Evolutionary conservation across 2,888 invertebrate species (phyloP).

Genomic region (Parochlus steinenii): DNA sequence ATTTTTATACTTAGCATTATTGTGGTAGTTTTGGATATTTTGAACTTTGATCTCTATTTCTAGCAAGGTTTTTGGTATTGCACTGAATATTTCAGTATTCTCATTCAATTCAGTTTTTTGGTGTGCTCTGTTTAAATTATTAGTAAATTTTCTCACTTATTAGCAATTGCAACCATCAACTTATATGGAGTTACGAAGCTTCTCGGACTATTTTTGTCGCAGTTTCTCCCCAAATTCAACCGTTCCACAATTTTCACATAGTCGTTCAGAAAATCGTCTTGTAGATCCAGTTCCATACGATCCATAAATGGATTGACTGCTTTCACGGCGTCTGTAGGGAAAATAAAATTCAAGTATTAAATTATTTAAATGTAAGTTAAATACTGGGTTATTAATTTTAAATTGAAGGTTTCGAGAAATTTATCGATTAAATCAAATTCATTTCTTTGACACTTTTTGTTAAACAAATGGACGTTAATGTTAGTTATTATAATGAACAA

Average conservation of each 20-base stretch:
- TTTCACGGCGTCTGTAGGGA: slow-evolving; percentile 38
- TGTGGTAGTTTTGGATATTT: no score
- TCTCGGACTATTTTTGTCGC: slow-evolving; percentile 30
- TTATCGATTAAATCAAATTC: slow-evolving; percentile 14
- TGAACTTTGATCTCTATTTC: no score
- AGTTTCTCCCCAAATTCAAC: slow-evolving; percentile 29
- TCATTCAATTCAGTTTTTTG: no score
- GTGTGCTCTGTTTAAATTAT: no score
- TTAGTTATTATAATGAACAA: no score
- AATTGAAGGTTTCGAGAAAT: neutral
- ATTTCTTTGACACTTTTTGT: no score
- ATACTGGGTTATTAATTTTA: neutral
- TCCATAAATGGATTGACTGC: slow-evolving; percentile 55
- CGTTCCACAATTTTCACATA: slow-evolving; percentile 35
- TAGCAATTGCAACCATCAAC: slow-evolving; percentile 33
- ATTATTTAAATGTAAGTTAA: slow-evolving; percentile 4
- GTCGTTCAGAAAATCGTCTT: slow-evolving; percentile 45
- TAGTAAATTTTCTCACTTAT: slow-evolving; percentile 24
- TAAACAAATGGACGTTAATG: no score
- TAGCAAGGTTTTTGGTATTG: no score
- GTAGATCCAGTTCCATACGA: slow-evolving; percentile 38
- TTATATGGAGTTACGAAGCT: slow-evolving; percentile 33
- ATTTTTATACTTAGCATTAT: no score
- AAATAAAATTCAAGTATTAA: slow-evolving; percentile 10
- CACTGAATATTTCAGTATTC: no score